Conservation (phyloP, 2,888 invertebrate species). For the Drosophila stalkeri region DNA sequence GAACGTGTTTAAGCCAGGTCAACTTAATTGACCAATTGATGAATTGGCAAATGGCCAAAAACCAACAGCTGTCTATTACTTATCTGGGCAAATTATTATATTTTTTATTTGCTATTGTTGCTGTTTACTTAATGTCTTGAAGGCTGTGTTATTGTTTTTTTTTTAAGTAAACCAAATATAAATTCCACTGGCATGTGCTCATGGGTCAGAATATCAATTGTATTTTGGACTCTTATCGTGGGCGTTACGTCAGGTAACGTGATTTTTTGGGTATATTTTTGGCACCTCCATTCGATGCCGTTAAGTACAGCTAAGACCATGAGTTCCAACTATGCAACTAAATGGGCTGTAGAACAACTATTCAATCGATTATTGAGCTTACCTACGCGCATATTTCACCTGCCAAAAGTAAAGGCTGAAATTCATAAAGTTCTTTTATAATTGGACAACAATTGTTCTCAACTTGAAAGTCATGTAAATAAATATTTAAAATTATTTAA, state of each 20-base stretch:
- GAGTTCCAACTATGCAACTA: conserved; percentile 10
- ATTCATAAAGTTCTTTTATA: not conserved
- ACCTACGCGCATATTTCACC: not conserved
- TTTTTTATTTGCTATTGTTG: conserved; percentile 9
- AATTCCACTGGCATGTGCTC: conserved; percentile 68
- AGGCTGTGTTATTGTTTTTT: conserved; percentile 13
- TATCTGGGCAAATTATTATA: not conserved
- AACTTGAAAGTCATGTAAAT: not conserved
- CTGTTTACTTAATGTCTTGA: conserved; percentile 27
- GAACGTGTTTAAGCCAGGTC: conserved; percentile 7
- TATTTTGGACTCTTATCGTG: conserved; percentile 44
- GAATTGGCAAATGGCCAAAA: not conserved
- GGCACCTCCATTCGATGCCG: conserved; percentile 20
- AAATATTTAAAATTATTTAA: not conserved
- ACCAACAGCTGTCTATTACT: not conserved
- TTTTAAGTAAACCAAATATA: conserved; percentile 15
- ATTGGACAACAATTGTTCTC: not conserved
- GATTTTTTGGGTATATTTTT: conserved; percentile 38
- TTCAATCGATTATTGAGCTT: conserved; percentile 11
- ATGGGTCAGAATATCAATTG: conserved; percentile 34
- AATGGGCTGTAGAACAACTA: conserved; percentile 10
- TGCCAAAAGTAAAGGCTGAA: conserved; percentile 1
- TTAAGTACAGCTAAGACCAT: conserved; percentile 24
- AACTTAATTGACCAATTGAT: not conserved
- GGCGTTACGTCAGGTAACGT: conserved; percentile 33